These are phyloP conservation scores for Empis stercorea DNA, from an alignment of 2,888 invertebrate genomes.

Conservation along the genomic window DNA sequence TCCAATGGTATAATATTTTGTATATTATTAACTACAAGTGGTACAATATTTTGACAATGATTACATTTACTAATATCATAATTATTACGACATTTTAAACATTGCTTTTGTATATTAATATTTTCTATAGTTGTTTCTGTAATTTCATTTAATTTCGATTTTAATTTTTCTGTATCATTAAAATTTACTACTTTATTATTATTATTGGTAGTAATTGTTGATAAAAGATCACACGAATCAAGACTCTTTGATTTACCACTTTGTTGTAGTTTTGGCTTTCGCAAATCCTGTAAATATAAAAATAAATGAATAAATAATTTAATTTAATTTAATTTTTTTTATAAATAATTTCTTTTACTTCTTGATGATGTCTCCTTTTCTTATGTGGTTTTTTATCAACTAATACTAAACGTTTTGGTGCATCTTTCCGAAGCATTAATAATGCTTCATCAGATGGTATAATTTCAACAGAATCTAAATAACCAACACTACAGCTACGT, in stretches of 20 bases:
- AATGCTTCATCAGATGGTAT: conserved; percentile 62
- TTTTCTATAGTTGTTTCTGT: conserved; percentile 24
- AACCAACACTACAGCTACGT: conserved; percentile 79
- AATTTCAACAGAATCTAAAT: conserved; percentile 69
- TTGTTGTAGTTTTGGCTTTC: conserved; percentile 30
- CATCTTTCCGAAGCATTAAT: conserved; percentile 57
- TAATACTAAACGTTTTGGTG: conserved; percentile 62
- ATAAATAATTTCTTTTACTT: conserved; percentile 16
- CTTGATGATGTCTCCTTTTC: conserved; percentile 26
- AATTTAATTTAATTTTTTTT: background rate
- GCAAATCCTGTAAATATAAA: conserved; percentile 19
- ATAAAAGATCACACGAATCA: conserved; percentile 68
- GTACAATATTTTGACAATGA: conserved; percentile 19
- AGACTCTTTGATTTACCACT: conserved; percentile 56
- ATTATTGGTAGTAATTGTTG: conserved; percentile 23
- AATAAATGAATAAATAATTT: background rate
- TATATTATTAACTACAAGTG: no score
- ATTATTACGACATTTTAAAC: conserved; percentile 26
- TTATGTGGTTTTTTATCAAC: conserved; percentile 53
- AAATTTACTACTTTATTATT: conserved; percentile 13
- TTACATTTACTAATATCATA: conserved; percentile 25
- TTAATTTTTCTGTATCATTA: conserved; percentile 24
- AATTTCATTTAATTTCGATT: conserved; percentile 30
- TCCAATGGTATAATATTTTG: background rate
- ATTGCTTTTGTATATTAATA: conserved; percentile 16